These are phyloP conservation scores for Ernsta delagoae DNA, from an alignment of 2,888 invertebrate species.

Conservation along the genomic window DNA sequence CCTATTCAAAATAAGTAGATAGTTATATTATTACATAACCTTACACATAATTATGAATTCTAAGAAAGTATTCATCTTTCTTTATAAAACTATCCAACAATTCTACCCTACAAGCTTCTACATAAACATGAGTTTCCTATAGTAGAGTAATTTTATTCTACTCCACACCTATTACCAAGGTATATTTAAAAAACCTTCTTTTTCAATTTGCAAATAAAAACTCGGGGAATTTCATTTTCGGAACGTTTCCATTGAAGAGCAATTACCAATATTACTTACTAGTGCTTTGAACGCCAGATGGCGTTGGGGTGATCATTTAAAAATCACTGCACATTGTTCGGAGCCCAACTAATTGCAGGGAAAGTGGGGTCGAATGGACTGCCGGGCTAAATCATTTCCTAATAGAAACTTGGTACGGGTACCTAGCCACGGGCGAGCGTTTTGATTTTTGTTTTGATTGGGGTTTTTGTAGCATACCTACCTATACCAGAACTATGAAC, in stretches of 20 bases:
- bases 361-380: constrained; percentile 78
- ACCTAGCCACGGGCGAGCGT: constrained; percentile 6
- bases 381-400: constrained; percentile 78
- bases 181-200: not conserved
- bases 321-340: constrained; percentile 85
- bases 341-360: constrained; percentile 83
- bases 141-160: not conserved
- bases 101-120: not conserved
- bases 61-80: no score
- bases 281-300: constrained; percentile 73
- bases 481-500: no score
- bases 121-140: not conserved
- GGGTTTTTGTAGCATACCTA: no score
- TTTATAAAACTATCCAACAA: no score
- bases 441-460: constrained; percentile 23
- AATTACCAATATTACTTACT: constrained; percentile 79
- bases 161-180: not conserved
- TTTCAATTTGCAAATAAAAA: constrained; percentile 29
- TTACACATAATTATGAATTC: no score
- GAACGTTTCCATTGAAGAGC: constrained; percentile 47
- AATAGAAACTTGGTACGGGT: constrained; percentile 55
- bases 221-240: constrained; percentile 24
- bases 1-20: not conserved
- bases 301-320: constrained; percentile 78
- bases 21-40: no score